Base-by-base conservation (phyloP, 2,797 vertebrate species). In the Dendrocincla tyrannina region DNA sequence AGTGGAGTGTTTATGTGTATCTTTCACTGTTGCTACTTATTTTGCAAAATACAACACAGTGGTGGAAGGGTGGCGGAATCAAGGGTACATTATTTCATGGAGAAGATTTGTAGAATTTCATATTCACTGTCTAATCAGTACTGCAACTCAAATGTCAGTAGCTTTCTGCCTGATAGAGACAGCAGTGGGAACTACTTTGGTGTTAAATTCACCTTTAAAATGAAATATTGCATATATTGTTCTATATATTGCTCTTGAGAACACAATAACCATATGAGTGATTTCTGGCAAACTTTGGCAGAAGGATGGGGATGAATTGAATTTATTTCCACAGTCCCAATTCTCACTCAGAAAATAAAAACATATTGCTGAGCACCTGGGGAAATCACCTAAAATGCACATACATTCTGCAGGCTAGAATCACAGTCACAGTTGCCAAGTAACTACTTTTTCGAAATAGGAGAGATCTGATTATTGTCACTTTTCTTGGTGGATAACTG, bases 321-420 rank as follows among this genome's bases (percentile, higher is more conserved):
- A 76, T 84, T 93, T 72, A 42, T 82, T 92, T 92, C 72, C 69
- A 41, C 11, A n/a, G 68, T 89, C 56, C 39, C 39, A 52, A 17
- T 60, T 82, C 44, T 87, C 55, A 78, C 22, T 89, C 63, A 55
- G 59, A 86, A 85, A 92, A 95, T 86, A 88, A 78, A 94, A 89
- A 76, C 50, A 37, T 49, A 82, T 62, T 93, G 55, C 17, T 52
- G 44, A 85, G 76, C 56, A 89, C 15, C 67, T 85, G 44, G 81
- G 81, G 59, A 93, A 91, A 92, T 93, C 59, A 84, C 42, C 39
- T 79, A 76, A 87, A 88, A 79, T 67, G 28, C 72, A 55, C 63
- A 55, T 64, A 59, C 6, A 76, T 79, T 37, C 28, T 82, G 52
- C 20, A 82, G 56, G 56, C 20, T 74, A 69, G 56, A 92, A 73